Percentiles rank a stretch among this genome's conserved stretches.
Conservation (phyloP, 30 jellyfish, hydroid and myxozoan species). For the Aurelia sp. region DNA sequence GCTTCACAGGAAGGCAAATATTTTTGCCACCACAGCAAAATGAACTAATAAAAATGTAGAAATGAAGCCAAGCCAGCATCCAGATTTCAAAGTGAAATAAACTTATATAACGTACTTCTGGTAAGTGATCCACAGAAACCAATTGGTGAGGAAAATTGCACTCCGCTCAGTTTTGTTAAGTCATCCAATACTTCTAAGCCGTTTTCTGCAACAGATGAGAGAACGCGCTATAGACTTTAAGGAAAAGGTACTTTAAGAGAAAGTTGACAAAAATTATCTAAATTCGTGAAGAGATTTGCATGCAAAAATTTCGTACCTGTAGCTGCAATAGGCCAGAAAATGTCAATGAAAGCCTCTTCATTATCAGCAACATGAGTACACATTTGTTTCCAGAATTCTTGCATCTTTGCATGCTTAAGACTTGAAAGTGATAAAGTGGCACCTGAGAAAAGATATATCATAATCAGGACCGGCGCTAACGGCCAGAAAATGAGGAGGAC, state of each 20-base stretch:
- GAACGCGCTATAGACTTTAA: too few relatives aligned
- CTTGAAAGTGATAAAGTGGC: constrained; percentile 41
- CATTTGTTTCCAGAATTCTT: constrained; percentile 60
- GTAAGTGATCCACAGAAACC: constrained; percentile 61
- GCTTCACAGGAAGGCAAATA: too few relatives aligned
- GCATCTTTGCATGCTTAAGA: constrained; percentile 45
- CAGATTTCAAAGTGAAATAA: not conserved
- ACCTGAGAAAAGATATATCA: constrained; percentile 20
- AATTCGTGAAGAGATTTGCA: too few relatives aligned
- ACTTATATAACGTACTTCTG: constrained; percentile 34
- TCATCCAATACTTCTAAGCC: constrained; percentile 54
- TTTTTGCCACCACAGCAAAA: not conserved
- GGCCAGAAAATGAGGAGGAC: too few relatives aligned
- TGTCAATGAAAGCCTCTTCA: constrained; percentile 42
- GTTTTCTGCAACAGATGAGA: constrained; percentile 21
- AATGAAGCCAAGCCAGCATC: not conserved
- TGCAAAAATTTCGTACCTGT: constrained; percentile 28
- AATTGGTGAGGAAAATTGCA: constrained; percentile 40
- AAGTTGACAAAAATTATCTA: too few relatives aligned
- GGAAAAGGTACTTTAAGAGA: too few relatives aligned
- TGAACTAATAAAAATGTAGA: not conserved
- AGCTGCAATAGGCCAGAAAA: constrained; percentile 76
- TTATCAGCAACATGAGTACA: constrained; percentile 23
- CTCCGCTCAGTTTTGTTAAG: constrained; percentile 35
- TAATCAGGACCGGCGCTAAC: too few relatives aligned